Percentiles rank a stretch among this genome's conserved stretches.
These are phyloP conservation scores for Rhopilema esculentum DNA, from an alignment of 30 jellyfish, hydroid and myxozoan species.

Conservation along the genomic window DNA sequence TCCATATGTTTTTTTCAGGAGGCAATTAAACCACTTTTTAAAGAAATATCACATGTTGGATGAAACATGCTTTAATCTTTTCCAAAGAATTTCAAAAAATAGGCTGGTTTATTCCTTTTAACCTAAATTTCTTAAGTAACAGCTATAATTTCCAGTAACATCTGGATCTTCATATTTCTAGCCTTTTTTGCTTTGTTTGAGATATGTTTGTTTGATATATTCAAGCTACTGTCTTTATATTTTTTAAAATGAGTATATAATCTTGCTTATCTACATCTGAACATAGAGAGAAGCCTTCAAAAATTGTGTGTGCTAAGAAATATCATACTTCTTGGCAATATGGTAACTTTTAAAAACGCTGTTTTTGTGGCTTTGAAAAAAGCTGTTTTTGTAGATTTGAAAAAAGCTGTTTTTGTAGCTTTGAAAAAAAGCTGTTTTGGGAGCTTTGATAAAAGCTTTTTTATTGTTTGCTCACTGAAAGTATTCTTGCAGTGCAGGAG, in stretches of 20 bases:
- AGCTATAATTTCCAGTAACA: not conserved
- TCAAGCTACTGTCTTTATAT: no score
- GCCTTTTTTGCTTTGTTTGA: not conserved
- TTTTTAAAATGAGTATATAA: not conserved
- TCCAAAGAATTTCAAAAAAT: no score
- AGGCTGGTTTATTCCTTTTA: not conserved
- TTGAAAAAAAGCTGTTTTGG: not conserved
- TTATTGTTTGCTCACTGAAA: conserved; percentile 4
- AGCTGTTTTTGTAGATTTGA: not conserved
- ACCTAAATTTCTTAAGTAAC: no score
- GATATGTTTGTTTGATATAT: no score
- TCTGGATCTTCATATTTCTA: not conserved
- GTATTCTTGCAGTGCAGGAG: conserved; percentile 60
- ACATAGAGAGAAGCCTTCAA: not conserved
- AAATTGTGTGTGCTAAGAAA: not conserved
- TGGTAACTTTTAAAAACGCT: no score
- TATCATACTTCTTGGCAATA: not conserved
- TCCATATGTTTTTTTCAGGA: no score
- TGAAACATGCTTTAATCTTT: no score
- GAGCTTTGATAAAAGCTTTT: not conserved
- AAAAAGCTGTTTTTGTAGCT: no score
- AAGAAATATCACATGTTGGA: no score
- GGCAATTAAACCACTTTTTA: no score
- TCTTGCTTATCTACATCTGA: not conserved
- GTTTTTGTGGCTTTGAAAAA: not conserved